phyloP scores from a whole-genome alignment of 2,113 vertebrate genomes.

The Tonatia bakeri region DNA sequence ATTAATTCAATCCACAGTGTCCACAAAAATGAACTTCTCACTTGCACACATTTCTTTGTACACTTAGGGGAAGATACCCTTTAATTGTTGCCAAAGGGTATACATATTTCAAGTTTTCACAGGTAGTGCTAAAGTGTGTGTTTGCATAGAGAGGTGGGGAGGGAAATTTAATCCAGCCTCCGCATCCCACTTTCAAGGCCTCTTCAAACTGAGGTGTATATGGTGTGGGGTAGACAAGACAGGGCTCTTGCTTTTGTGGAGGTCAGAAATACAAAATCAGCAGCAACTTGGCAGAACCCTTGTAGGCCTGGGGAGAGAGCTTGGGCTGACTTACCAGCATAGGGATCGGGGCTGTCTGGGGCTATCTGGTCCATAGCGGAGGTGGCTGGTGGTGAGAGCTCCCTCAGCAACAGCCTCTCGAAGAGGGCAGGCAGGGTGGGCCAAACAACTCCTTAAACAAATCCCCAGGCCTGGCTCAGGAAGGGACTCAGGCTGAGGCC shows the following conservation, averaged over 20 bases:
- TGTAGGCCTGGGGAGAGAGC: background rate
- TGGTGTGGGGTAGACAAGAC: background rate
- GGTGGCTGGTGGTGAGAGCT: conserved; percentile 46
- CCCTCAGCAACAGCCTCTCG: conserved; percentile 37
- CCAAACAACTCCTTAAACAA: conserved; percentile 45
- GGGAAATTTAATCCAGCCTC: background rate
- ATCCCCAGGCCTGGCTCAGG: background rate
- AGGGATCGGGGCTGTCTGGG: background rate
- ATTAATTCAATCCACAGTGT: background rate
- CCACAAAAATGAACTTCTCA: background rate
- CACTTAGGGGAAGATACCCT: background rate
- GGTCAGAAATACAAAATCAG: background rate
- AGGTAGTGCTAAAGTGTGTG: background rate
- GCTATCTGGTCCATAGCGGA: conserved; percentile 2
- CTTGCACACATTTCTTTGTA: background rate
- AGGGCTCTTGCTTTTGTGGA: background rate
- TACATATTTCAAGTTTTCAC: background rate
- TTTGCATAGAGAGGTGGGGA: background rate
- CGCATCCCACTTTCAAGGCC: background rate
- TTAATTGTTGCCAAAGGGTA: background rate
- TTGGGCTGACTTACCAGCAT: background rate
- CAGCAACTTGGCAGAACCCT: background rate
- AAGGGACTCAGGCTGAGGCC: background rate
- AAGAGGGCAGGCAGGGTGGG: conserved; percentile 54
- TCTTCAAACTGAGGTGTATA: background rate